phyloP scores from a whole-genome alignment of 2,797 vertebrate species.

The Crotalus adamanteus region DNA sequence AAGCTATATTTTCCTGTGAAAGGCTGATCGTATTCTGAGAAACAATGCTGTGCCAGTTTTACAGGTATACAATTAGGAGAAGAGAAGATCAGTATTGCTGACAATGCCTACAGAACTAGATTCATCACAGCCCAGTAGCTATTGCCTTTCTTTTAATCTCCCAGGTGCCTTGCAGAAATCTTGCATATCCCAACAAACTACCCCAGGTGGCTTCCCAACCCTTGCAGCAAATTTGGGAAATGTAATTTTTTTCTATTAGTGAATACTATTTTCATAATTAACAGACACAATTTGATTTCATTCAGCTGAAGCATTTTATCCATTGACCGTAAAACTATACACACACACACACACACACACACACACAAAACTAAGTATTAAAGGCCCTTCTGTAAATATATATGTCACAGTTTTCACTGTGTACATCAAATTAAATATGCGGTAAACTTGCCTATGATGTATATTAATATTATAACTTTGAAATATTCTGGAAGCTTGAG shows the following conservation, averaged over 20 bases:
- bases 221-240: neutral
- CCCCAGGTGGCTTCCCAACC: neutral
- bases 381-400: neutral
- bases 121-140: neutral
- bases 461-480: neutral
- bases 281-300: neutral
- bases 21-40: neutral
- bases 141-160: neutral
- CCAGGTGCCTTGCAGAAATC: no score
- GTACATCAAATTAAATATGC: neutral
- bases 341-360: neutral
- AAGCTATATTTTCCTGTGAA: neutral
- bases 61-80: neutral
- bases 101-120: neutral
- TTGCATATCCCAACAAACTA: neutral
- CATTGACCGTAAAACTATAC: neutral
- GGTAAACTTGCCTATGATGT: neutral
- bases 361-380: neutral
- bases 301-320: neutral
- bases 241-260: neutral
- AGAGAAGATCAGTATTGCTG: neutral
- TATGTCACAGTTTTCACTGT: neutral
- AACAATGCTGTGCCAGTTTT: neutral
- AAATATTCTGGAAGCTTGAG: neutral
- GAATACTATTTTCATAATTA: neutral